Percentiles rank a stretch among this genome's conserved stretches.
phyloP scores from a whole-genome alignment of 1,140 invertebrate genomes.

The Cydia pomonella region DNA sequence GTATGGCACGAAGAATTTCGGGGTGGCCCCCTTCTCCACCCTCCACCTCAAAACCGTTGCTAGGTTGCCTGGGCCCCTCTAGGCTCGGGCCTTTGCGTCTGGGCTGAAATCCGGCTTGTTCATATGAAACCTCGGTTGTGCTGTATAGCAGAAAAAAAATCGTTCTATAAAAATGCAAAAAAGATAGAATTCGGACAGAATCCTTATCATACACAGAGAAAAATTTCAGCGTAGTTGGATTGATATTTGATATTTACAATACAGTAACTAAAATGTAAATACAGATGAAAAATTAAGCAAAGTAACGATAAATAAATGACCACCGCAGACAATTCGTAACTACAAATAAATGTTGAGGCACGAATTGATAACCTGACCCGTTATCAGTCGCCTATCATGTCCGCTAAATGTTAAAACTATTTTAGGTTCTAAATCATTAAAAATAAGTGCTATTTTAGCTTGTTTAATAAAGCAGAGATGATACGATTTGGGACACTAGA shows the following conservation, averaged over 20 bases:
- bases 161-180: too few relatives aligned
- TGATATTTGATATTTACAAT: too few relatives aligned
- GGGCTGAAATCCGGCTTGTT: too few relatives aligned
- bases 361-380: slow-evolving; percentile 9
- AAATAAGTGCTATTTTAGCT: background rate
- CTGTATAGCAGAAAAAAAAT: too few relatives aligned
- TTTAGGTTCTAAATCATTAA: background rate
- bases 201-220: background rate
- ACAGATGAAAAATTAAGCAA: background rate
- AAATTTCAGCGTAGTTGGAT: background rate
- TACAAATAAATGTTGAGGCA: background rate
- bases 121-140: too few relatives aligned
- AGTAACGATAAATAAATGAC: background rate
- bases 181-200: background rate
- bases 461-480: background rate
- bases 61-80: too few relatives aligned
- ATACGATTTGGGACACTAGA: background rate
- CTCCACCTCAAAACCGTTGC: too few relatives aligned
- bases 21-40: too few relatives aligned
- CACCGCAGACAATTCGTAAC: background rate
- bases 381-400: slow-evolving; percentile 6
- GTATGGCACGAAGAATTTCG: too few relatives aligned
- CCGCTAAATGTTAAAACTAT: background rate
- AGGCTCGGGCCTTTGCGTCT: too few relatives aligned
- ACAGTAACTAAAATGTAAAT: too few relatives aligned